Base-by-base conservation (phyloP, 2,888 invertebrate species). In the Dusona sp. region DNA sequence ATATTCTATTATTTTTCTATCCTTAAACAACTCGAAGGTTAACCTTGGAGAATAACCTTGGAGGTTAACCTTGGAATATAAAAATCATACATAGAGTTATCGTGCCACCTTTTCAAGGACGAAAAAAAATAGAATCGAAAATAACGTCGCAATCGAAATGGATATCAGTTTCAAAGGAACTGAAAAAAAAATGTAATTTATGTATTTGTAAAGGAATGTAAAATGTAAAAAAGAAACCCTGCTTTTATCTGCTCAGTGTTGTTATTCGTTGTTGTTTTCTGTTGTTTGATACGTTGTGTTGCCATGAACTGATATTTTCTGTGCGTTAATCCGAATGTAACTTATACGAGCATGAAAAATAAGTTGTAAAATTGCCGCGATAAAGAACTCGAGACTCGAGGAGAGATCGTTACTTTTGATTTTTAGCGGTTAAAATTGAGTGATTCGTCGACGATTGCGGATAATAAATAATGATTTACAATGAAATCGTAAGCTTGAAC, bases 251-350 rank as follows among this genome's bases (percentile, higher is more conserved):
- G 67, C 54, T 79, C 61, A 9, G 9, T 73, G 57, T 83, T 65
- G 65, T 78, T 16, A 65, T n/a, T 48, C 48, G 16, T 83, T 67
- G 73, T 83, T 48, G 61, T 36, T 78, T 67, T 79, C 7, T 73
- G 29, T 25, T 48, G 1, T 67, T 7, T 73, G 42, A 13, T 64
- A 51, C 48, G 29, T 64, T 36, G 61, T 83, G 48, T 70, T 38
- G 29, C 42, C 11, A n/a, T 25, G 19, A 72, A 22, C 22, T 33
- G 11, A 75, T 75, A 25, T 61, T 68, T 25, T 16, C n/a, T 68
- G 51, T 67, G 54, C 45, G 8, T 29, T 45, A 42, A 80, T 74
- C 38, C 54, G n/a, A 51, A 48, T 54, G n/a, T 38, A n/a, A 65
- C n/a, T n/a, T 7, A 33, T 0, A 8, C 61, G 25, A 75, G 67